These are phyloP conservation scores for Thalassarche chlororhynchos DNA, from an alignment of 2,113 vertebrate species.

Conservation along the genomic window DNA sequence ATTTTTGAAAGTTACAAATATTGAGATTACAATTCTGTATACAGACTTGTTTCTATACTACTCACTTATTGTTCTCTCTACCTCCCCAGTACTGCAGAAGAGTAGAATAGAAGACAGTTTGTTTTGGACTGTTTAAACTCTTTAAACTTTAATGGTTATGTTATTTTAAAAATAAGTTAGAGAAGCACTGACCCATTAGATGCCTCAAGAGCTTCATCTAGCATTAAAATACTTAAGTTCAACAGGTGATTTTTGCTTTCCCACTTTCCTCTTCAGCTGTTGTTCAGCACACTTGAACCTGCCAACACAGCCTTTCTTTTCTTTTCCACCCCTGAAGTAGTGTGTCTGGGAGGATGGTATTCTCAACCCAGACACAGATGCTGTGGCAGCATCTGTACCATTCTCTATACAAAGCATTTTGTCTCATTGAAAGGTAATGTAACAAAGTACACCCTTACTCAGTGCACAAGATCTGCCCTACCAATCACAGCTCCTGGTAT, in stretches of 20 bases:
- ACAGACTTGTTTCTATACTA: background rate
- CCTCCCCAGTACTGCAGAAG: background rate
- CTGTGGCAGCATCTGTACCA: background rate
- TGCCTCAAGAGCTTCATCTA: background rate
- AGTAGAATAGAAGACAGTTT: background rate
- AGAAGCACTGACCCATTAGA: background rate
- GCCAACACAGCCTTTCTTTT: background rate
- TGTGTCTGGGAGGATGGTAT: background rate
- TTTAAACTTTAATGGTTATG: background rate
- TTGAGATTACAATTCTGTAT: background rate
- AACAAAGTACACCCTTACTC: background rate
- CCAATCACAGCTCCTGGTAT: background rate
- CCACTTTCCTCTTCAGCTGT: background rate
- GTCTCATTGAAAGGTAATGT: background rate
- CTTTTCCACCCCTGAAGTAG: background rate
- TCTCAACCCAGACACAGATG: background rate
- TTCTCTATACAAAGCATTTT: background rate
- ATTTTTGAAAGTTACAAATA: background rate
- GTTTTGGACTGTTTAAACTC: background rate
- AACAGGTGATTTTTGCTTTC: background rate
- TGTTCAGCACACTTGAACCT: background rate
- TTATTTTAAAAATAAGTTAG: background rate
- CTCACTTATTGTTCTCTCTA: background rate
- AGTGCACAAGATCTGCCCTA: background rate
- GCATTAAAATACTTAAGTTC: background rate